A percentile compares a stretch with the other conserved stretches of the same genome.
Conservation (phyloP, 2,113 vertebrate species). For the Amphilophus citrinellus region DNA sequence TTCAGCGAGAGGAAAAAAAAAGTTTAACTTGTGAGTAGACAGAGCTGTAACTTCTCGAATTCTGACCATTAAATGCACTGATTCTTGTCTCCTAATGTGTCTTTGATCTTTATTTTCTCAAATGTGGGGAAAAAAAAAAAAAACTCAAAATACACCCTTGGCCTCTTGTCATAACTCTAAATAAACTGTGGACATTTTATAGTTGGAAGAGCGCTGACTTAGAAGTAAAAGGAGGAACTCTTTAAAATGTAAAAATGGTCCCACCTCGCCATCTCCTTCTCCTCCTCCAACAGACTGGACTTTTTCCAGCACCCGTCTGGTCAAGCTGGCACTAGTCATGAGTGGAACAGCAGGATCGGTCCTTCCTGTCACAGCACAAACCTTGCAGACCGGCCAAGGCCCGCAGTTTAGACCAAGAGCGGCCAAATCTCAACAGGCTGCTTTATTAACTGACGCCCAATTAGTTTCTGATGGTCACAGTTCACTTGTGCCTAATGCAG, state of each 20-base stretch:
- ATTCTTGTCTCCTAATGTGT: constrained; percentile 28
- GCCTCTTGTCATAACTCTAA: constrained; percentile 34
- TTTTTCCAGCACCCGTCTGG: constrained; percentile 53
- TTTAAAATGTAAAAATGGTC: constrained; percentile 37
- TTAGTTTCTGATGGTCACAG: constrained; percentile 73
- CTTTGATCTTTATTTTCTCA: constrained; percentile 54
- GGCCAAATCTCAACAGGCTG: constrained; percentile 58
- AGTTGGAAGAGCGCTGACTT: constrained; percentile 46
- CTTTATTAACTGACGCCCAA: constrained; percentile 70
- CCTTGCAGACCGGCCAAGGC: constrained; percentile 51
- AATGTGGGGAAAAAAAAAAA: background rate
- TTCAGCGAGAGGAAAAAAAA: constrained; percentile 14
- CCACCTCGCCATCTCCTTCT: constrained; percentile 22
- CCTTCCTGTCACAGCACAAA: constrained; percentile 38
- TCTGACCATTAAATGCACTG: constrained; percentile 28
- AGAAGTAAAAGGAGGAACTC: constrained; percentile 30
- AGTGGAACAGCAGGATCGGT: constrained; percentile 48
- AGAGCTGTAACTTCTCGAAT: constrained; percentile 20
- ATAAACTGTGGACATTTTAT: constrained; percentile 31
- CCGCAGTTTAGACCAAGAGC: constrained; percentile 13
- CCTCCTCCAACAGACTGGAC: constrained; percentile 56
- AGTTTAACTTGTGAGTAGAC: constrained; percentile 11
- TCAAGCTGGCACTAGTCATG: constrained; percentile 42
- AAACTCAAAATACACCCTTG: constrained; percentile 1
- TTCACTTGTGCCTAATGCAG: constrained; percentile 66